Evolutionary conservation across 1,140 invertebrate genomes (phyloP), one percentile per base, ranked within the genome.

Genomic region (Megalonaias nervosa): DNA sequence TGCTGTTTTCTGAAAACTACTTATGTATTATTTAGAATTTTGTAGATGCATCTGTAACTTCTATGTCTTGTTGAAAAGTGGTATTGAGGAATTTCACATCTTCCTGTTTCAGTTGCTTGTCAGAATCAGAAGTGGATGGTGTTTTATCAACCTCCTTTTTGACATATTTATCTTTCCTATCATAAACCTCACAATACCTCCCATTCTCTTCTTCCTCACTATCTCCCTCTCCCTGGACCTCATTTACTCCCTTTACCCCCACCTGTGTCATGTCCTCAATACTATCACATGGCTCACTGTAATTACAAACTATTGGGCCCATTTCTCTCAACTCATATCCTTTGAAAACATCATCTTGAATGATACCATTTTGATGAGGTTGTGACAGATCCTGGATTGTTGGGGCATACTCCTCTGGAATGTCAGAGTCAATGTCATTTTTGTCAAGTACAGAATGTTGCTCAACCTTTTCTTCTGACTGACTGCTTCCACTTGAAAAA

Each of bases 221-320:
- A 66, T 71, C 69, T 66, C 26, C 19, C 17, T 13, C 70, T 60
- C 59, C 55, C 70, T 26, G 38, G 38, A 48, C 6, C 71, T 69
- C 23, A 57, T 26, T n/a, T 66, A 62, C 38, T 60, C 15, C n/a
- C 16, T 31, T 58, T 71, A 62, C 59, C 17, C 19, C 17, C 19
- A 69, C 67, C 59, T 38, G 69, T 17, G 55, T 69, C 13, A 68
- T 21, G 6, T 59, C 55, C 56, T 75, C 74, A 19, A 70, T 57
- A 71, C 75, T 77, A 62, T 69, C 75, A 60, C 67, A 65, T 48
- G 75, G 75, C 26, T 77, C 55, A n/a, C 67, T 64, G 59, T 77
- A 77, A 23, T 16, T 58, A 57, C 62, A 68, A 26, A 77, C 68
- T 23, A 26, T 31, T 56, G 71, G 17, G 14, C 65, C 58, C 59